A percentile compares a stretch with the other conserved stretches of the same genome.
Conservation (phyloP, 2,888 invertebrate species). For the Eretmocerus hayati region DNA sequence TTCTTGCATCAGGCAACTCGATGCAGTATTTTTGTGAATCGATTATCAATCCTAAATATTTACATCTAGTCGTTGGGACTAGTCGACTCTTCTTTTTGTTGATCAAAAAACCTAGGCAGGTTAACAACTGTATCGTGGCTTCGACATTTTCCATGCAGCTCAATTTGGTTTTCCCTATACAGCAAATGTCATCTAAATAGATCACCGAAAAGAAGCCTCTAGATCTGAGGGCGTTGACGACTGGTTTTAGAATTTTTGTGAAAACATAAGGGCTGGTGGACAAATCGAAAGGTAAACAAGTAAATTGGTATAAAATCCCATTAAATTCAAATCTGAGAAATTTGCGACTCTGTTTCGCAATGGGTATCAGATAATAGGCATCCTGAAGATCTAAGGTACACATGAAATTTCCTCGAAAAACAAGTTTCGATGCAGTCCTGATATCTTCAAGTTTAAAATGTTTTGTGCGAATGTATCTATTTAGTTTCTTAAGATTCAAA, state of each 20-base stretch:
- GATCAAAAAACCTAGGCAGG: conserved; percentile 10
- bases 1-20: conserved; percentile 1
- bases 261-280: conserved; percentile 25
- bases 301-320: conserved; percentile 23
- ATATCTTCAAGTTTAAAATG: conserved; percentile 21
- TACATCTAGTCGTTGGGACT: conserved; percentile 4
- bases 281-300: conserved; percentile 26
- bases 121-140: not conserved
- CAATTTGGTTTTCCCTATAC: not conserved
- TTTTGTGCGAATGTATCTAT: conserved; percentile 14
- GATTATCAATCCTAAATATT: conserved; percentile 15
- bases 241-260: conserved; percentile 27
- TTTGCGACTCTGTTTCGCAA: conserved; percentile 17
- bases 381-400: conserved; percentile 22
- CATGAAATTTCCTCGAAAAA: conserved; percentile 14
- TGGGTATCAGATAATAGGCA: conserved; percentile 10
- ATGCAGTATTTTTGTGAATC: conserved; percentile 8
- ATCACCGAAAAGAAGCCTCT: conserved; percentile 19
- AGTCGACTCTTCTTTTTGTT: conserved; percentile 9
- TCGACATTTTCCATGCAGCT: conserved; percentile 4
- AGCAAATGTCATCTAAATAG: conserved; percentile 25
- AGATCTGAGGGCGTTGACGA: conserved; percentile 12
- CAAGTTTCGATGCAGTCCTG: conserved; percentile 13
- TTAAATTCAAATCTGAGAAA: conserved; percentile 26
- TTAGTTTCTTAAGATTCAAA: conserved; percentile 17